Conservation (phyloP, 2,888 invertebrate genomes). For the Ditula angustiorana region DNA sequence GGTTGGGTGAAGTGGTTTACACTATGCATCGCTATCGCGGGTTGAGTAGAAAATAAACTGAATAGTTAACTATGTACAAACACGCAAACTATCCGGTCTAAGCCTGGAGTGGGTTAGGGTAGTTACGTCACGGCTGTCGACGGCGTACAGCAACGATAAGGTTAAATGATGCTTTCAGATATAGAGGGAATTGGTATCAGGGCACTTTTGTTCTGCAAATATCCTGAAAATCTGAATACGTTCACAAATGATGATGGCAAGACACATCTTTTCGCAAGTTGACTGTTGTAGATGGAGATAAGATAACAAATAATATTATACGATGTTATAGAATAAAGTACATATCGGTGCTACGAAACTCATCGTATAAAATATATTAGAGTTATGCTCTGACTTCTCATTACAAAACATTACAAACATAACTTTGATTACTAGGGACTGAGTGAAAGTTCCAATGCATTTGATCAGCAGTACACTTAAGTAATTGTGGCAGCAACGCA, state of each 20-base stretch:
- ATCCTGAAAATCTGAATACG: constrained; percentile 1
- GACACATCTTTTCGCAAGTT: neutral
- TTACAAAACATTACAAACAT: neutral
- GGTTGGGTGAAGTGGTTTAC: constrained; percentile 30
- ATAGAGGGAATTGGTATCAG: constrained; percentile 3
- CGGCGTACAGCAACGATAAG: constrained; percentile 14
- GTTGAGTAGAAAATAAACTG: constrained; percentile 27
- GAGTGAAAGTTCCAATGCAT: neutral
- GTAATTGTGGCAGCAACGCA: neutral
- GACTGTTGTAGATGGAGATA: constrained; percentile 1
- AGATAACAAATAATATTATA: neutral
- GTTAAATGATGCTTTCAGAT: constrained; percentile 8
- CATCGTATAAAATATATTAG: neutral
- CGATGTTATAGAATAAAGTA: constrained; percentile 7
- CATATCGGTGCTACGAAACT: constrained; percentile 27
- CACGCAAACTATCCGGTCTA: constrained; percentile 30
- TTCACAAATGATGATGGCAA: neutral
- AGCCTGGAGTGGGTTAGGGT: constrained; percentile 13
- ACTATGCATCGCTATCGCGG: constrained; percentile 24
- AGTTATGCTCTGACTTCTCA: neutral
- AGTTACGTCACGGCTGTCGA: constrained; percentile 15
- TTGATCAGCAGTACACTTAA: constrained; percentile 1
- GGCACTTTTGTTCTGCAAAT: constrained; percentile 14
- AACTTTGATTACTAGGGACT: neutral
- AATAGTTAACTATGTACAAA: constrained; percentile 25